Percentiles rank a stretch among this genome's conserved stretches.
These are phyloP conservation scores for Nannoperca obscura DNA, from an alignment of 2,797 vertebrate genomes.

Conservation along the genomic window DNA sequence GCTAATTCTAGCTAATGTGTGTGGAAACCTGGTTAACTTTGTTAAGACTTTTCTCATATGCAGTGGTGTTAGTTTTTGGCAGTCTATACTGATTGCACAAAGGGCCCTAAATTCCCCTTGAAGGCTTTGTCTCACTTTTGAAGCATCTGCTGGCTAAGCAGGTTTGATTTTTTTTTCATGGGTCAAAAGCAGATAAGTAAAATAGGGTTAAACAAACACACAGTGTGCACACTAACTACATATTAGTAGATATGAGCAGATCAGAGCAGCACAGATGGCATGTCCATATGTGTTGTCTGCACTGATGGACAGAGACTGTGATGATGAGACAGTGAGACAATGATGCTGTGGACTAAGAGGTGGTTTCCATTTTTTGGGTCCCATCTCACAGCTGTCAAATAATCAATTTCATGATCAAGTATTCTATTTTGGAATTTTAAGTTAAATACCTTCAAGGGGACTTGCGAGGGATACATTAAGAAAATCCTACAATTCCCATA, in stretches of 20 bases:
- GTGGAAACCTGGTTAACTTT: conserved; percentile 22
- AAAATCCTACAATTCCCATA: background rate
- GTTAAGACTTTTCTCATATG: conserved; percentile 19
- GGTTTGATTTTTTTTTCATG: conserved; percentile 30
- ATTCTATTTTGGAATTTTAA: conserved; percentile 3
- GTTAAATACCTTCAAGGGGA: background rate
- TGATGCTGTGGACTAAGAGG: background rate
- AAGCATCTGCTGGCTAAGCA: conserved; percentile 20
- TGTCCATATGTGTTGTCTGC: conserved; percentile 1
- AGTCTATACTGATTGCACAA: conserved; percentile 1
- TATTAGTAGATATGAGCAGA: background rate
- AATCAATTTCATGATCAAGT: background rate
- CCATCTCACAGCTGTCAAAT: conserved; percentile 7
- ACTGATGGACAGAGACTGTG: conserved; percentile 2
- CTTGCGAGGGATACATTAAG: background rate
- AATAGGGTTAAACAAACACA: conserved; percentile 8
- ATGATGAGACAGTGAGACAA: background rate
- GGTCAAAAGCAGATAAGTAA: conserved; percentile 21
- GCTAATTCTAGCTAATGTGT: conserved; percentile 33
- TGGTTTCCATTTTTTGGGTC: background rate
- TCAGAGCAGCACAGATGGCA: background rate
- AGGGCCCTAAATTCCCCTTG: conserved; percentile 7
- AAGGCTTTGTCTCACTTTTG: conserved; percentile 34
- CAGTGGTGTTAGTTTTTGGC: conserved; percentile 9
- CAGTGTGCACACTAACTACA: conserved; percentile 10